Evolutionary conservation across 2,888 invertebrate genomes (phyloP).

Genomic region (Lissonota sp.): DNA sequence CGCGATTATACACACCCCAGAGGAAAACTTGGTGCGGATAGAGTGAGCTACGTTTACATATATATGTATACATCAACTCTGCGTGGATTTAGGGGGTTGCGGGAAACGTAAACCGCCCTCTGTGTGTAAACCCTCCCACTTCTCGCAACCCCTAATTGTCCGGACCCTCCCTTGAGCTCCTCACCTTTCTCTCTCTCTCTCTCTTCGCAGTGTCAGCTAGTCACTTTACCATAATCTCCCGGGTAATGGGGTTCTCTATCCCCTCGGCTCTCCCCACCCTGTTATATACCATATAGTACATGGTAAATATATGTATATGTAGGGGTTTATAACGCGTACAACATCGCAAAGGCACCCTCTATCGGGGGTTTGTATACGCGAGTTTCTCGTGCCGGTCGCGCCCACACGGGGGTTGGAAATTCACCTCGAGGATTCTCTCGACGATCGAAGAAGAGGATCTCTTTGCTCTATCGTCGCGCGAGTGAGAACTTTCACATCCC

Average conservation of each 20-base stretch:
- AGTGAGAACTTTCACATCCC: conserved; percentile 5
- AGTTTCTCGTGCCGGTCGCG: conserved; percentile 55
- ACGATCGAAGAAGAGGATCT: conserved; percentile 63
- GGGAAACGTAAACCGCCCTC: conserved; percentile 71
- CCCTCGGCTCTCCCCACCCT: conserved; percentile 52
- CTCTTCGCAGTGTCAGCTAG: conserved; percentile 72
- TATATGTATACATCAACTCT: background rate
- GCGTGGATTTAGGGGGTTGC: conserved; percentile 52
- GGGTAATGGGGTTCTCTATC: conserved; percentile 75
- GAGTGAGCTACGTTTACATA: background rate
- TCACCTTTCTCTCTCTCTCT: conserved; percentile 41
- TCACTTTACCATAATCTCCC: conserved; percentile 78
- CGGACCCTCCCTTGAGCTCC: conserved; percentile 55
- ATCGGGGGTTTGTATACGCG: conserved; percentile 14
- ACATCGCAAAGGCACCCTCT: conserved; percentile 55
- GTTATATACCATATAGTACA: conserved; percentile 10
- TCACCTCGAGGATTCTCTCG: conserved; percentile 56
- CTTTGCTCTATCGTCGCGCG: conserved; percentile 30
- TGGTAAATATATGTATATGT: background rate
- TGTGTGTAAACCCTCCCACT: conserved; percentile 75
- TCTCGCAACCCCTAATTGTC: conserved; percentile 68
- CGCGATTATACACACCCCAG: conserved; percentile 21
- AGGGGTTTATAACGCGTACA: conserved; percentile 29
- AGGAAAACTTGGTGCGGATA: conserved; percentile 38
- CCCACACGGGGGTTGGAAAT: conserved; percentile 53